A percentile compares a stretch with the other conserved stretches of the same genome.
phyloP scores from a whole-genome alignment of 2,113 vertebrate genomes.

The Nycticryphes semicollaris region DNA sequence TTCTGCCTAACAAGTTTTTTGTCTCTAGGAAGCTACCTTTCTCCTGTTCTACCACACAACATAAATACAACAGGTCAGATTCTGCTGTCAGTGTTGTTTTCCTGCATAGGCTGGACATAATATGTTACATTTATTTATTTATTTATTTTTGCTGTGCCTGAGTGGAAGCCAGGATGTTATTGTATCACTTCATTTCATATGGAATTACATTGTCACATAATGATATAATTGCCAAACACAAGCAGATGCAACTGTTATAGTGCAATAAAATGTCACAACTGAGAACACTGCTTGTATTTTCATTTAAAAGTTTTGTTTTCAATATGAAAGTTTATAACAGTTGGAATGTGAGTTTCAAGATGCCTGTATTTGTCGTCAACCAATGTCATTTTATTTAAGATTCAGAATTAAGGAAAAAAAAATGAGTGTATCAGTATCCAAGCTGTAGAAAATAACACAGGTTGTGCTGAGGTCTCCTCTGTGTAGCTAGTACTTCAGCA shows the following conservation, averaged over 20 bases:
- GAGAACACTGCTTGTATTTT: slow-evolving; percentile 4
- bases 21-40: background rate
- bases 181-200: slow-evolving; percentile 21
- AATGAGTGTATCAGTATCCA: too few species aligned
- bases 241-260: slow-evolving; percentile 32
- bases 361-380: background rate
- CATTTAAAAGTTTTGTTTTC: slow-evolving; percentile 9
- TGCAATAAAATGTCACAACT: slow-evolving; percentile 40
- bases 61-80: background rate
- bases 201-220: background rate
- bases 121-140: background rate
- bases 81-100: background rate
- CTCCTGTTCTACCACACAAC: background rate
- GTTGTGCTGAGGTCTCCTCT: background rate
- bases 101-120: background rate
- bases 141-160: background rate
- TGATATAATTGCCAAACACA: slow-evolving; percentile 5
- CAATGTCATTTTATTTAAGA: background rate
- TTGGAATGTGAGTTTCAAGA: background rate
- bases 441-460: background rate
- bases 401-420: background rate
- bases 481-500: background rate
- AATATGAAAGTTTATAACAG: background rate
- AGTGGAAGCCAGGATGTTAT: background rate
- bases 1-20: background rate